phyloP scores from a whole-genome alignment of 2,113 vertebrate genomes.

The Halichoeres trimaculatus region DNA sequence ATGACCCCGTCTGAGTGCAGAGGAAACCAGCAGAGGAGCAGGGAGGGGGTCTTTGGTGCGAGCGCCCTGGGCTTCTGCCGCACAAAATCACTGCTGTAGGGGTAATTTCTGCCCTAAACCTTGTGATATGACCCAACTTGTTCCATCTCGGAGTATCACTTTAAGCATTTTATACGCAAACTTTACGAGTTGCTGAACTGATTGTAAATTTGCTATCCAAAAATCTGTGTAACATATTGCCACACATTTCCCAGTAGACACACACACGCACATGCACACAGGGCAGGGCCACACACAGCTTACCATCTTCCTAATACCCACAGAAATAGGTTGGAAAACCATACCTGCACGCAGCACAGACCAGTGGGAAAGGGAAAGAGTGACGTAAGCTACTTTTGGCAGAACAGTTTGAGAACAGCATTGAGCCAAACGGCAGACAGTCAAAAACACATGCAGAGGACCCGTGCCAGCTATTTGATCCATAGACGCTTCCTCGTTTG shows the following conservation, averaged over 20 bases:
- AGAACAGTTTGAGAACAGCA: constrained; percentile 54
- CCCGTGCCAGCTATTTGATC: constrained; percentile 46
- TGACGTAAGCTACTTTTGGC: constrained; percentile 70
- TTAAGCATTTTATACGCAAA: neutral
- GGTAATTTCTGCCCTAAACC: too few relatives aligned
- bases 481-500: constrained; percentile 38
- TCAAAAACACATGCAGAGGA: constrained; percentile 57
- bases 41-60: too few relatives aligned
- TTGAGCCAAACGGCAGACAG: constrained; percentile 67
- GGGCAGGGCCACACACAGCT: constrained; percentile 11
- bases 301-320: constrained; percentile 35
- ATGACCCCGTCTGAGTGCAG: too few relatives aligned
- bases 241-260: constrained; percentile 15
- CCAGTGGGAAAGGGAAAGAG: constrained; percentile 59
- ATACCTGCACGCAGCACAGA: constrained; percentile 57
- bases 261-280: neutral
- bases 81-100: too few relatives aligned
- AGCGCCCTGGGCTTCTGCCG: too few relatives aligned
- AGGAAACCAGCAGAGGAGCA: too few relatives aligned
- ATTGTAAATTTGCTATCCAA: neutral
- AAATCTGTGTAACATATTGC: neutral
- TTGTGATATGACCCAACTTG: too few relatives aligned
- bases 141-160: too few relatives aligned
- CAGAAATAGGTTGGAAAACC: constrained; percentile 21
- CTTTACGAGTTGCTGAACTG: neutral